These are phyloP conservation scores for Epizoanthus rinbou DNA, from an alignment of 92 coral and sea anemone species.

Conservation along the genomic window DNA sequence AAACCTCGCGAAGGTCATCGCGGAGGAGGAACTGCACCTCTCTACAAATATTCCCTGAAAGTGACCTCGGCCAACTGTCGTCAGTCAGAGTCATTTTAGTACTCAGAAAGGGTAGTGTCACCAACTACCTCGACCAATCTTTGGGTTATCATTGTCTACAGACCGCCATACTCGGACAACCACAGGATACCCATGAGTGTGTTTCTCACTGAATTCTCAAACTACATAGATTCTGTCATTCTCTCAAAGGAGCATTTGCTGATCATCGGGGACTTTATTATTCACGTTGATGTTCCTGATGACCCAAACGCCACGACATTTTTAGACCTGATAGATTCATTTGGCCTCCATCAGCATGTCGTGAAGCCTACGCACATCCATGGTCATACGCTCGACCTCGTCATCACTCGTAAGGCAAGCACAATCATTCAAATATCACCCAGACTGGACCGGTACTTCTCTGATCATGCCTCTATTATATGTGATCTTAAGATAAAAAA, in stretches of 20 bases:
- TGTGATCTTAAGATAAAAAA: conserved; percentile 29
- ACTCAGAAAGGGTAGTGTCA: no score
- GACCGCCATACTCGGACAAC: conserved; percentile 46
- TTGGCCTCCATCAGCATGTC: conserved; percentile 42
- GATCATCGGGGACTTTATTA: conserved; percentile 43
- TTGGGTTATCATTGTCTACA: conserved; percentile 45
- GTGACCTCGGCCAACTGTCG: no score
- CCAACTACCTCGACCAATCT: background rate
- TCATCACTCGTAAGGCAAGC: conserved; percentile 44
- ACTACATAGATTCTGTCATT: conserved; percentile 52
- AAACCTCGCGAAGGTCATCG: no score
- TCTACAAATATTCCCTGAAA: no score
- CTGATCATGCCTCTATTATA: conserved; percentile 56
- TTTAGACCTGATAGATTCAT: conserved; percentile 38
- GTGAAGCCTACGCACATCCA: conserved; percentile 52
- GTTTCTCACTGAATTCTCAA: conserved; percentile 42
- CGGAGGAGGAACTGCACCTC: no score
- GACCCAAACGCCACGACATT: conserved; percentile 44
- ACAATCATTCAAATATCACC: conserved; percentile 39
- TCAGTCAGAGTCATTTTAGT: no score
- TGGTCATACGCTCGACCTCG: conserved; percentile 46
- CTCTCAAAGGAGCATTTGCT: conserved; percentile 60
- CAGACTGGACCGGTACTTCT: conserved; percentile 44
- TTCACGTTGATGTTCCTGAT: conserved; percentile 35
- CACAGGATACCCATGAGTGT: conserved; percentile 60